phyloP scores from a whole-genome alignment of 2,888 invertebrate genomes.

The Ophion ventricosus region DNA sequence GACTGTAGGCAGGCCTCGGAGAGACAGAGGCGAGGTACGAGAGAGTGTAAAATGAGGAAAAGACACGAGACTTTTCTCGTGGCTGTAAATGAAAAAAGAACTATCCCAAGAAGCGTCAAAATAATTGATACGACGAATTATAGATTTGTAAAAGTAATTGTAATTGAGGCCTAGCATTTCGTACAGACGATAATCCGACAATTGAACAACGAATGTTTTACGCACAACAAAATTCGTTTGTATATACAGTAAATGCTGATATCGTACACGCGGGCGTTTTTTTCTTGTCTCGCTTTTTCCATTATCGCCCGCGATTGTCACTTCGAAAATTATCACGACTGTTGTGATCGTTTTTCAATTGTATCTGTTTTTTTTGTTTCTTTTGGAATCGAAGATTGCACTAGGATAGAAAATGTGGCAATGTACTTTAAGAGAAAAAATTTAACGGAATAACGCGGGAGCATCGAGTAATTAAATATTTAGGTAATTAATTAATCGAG shows the following conservation, averaged over 20 bases:
- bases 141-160: conserved; percentile 40
- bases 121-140: not conserved
- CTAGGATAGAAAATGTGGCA: not conserved
- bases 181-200: conserved; percentile 31
- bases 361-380: not conserved
- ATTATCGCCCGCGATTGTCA: not conserved
- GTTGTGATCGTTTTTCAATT: not conserved
- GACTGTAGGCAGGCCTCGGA: not conserved
- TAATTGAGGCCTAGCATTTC: conserved; percentile 42
- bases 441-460: too few species aligned
- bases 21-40: conserved; percentile 4
- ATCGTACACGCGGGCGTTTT: conserved; percentile 25
- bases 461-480: too few species aligned
- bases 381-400: not conserved
- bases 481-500: too few species aligned
- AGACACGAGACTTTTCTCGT: conserved; percentile 6
- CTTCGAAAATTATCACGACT: not conserved
- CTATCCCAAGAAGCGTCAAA: not conserved
- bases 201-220: conserved; percentile 62
- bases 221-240: conserved; percentile 51
- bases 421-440: not conserved
- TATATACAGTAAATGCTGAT: conserved; percentile 48
- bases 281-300: conserved; percentile 20
- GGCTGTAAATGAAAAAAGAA: not conserved
- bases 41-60: conserved; percentile 12